Percentiles rank a stretch among this genome's conserved stretches.
Evolutionary conservation across 2,797 vertebrate genomes (phyloP).

Genomic region (Enteromius radiatus): DNA sequence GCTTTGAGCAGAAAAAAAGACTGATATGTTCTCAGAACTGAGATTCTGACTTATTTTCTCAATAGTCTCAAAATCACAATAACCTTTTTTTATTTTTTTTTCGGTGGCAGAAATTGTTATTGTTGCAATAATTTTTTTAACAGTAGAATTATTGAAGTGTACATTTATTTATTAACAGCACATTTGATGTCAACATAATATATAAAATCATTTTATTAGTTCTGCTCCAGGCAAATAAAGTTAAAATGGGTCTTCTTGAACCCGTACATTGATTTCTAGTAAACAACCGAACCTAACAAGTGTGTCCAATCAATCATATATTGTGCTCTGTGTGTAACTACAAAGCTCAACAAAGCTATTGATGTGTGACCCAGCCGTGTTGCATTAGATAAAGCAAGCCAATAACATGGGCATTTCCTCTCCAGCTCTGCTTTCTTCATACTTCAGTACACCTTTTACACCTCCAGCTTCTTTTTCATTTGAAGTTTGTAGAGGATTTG

Average conservation of each 20-base stretch:
- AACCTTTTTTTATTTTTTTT: no score
- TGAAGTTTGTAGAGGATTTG: conserved; percentile 95
- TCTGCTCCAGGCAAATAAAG: conserved; percentile 39
- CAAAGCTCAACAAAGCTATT: conserved; percentile 15
- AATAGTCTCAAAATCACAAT: no score
- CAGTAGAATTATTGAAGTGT: not conserved
- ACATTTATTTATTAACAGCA: not conserved
- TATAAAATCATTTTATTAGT: conserved; percentile 35
- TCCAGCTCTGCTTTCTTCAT: not conserved
- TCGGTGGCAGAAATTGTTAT: no score
- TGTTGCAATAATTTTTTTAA: not conserved
- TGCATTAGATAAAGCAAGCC: conserved; percentile 7
- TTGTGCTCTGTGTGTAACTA: conserved; percentile 24
- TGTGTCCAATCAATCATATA: conserved; percentile 36
- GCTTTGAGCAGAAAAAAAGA: no score
- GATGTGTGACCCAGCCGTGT: not conserved
- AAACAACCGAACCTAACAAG: not conserved
- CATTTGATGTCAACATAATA: not conserved
- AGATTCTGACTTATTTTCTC: no score
- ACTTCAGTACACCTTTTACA: conserved; percentile 60
- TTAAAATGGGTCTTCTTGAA: conserved; percentile 9
- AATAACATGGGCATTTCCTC: conserved; percentile 23
- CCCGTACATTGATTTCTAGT: conserved; percentile 12
- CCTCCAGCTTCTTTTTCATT: conserved; percentile 90
- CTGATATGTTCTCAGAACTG: no score